Evolutionary conservation across 2,797 vertebrate genomes (phyloP).

Genomic region (Garrulus glandarius): DNA sequence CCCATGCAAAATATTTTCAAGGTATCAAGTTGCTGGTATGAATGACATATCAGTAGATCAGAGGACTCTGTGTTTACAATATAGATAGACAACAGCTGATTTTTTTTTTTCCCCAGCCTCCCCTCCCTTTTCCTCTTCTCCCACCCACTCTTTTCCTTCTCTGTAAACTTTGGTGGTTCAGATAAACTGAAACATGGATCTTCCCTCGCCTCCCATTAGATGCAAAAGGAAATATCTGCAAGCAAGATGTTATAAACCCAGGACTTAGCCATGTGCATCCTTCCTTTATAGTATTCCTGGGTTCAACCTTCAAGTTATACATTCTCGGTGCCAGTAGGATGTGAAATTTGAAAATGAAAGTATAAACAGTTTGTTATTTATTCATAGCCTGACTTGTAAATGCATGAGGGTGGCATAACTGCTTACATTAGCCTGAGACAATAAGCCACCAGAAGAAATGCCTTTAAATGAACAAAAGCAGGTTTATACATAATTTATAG

Average conservation of each 20-base stretch:
- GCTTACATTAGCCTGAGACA: neutral
- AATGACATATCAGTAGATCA: neutral
- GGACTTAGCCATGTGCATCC: neutral
- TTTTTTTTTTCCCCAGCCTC: neutral
- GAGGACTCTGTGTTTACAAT: neutral
- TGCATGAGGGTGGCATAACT: neutral
- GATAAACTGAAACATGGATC: constrained; percentile 10
- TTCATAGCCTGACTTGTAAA: neutral
- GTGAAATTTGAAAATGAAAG: neutral
- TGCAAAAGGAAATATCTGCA: constrained; percentile 29
- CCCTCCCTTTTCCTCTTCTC: constrained; percentile 17
- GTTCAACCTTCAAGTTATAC: neutral
- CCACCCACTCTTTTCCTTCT: constrained; percentile 23
- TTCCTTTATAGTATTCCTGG: neutral
- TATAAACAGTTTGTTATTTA: neutral
- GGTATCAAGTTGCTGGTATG: neutral
- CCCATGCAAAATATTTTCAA: neutral
- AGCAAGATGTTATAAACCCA: constrained; percentile 1
- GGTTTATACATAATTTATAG: neutral
- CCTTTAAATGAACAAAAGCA: neutral
- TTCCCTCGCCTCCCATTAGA: neutral
- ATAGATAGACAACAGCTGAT: neutral
- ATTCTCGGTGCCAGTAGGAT: neutral
- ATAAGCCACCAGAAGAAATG: neutral
- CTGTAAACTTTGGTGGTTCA: constrained; percentile 2